These are phyloP conservation scores for Palloptera scutellata DNA, from an alignment of 2,888 invertebrate species.

Conservation along the genomic window DNA sequence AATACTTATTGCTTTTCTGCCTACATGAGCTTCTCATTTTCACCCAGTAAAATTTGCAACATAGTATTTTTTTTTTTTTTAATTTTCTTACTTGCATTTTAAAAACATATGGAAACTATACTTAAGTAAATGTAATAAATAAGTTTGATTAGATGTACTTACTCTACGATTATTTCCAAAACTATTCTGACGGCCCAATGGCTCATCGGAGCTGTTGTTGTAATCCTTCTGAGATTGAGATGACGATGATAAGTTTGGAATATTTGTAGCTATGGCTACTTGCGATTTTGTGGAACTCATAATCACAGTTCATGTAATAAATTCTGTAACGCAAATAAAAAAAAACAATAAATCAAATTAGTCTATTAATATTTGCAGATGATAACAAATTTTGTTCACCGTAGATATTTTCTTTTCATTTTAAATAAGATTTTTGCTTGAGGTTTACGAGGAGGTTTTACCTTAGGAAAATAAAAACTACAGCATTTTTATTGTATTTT, in stretches of 20 bases:
- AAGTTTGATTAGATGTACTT: slow-evolving; percentile 43
- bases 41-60: too few relatives aligned
- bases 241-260: slow-evolving; percentile 56
- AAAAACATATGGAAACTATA: too few relatives aligned
- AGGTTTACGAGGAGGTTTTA: slow-evolving; percentile 10
- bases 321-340: slow-evolving; percentile 44
- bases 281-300: slow-evolving; percentile 65
- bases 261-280: slow-evolving; percentile 63
- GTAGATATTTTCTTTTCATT: neutral
- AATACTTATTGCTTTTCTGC: too few relatives aligned
- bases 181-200: slow-evolving; percentile 62
- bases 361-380: neutral
- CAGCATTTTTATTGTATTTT: slow-evolving; percentile 21
- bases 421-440: neutral
- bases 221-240: slow-evolving; percentile 52
- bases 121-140: too few relatives aligned
- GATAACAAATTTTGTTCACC: too few relatives aligned
- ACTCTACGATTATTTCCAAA: slow-evolving; percentile 62
- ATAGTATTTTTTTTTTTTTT: too few relatives aligned
- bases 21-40: too few relatives aligned
- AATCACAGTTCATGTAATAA: slow-evolving; percentile 61
- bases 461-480: slow-evolving; percentile 19
- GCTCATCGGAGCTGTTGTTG: slow-evolving; percentile 51
- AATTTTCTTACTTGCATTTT: too few relatives aligned
- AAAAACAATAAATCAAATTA: neutral